These are phyloP conservation scores for Anthrax anthrax DNA, from an alignment of 2,888 invertebrate species.

Conservation along the genomic window DNA sequence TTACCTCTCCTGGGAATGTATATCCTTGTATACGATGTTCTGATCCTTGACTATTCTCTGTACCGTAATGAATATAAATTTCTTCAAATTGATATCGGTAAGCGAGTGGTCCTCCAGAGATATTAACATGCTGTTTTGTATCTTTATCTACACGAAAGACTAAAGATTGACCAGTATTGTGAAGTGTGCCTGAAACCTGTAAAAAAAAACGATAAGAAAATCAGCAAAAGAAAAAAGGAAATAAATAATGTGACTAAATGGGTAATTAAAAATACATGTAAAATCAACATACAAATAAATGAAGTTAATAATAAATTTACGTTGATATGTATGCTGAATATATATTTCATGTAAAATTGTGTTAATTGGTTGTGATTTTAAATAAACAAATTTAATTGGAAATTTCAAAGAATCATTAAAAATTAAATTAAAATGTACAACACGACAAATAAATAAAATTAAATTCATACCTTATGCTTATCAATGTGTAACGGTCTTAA, in stretches of 20 bases:
- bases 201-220: slow-evolving; percentile 4
- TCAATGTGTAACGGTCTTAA: slow-evolving; percentile 80
- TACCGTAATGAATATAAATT: slow-evolving; percentile 90
- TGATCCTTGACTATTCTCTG: slow-evolving; percentile 78
- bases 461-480: slow-evolving; percentile 76
- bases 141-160: slow-evolving; percentile 85
- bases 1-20: slow-evolving; percentile 94
- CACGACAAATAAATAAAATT: too few species aligned
- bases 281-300: too few species aligned
- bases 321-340: too few species aligned
- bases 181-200: slow-evolving; percentile 74
- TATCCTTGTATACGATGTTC: slow-evolving; percentile 93
- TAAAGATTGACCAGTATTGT: slow-evolving; percentile 89
- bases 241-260: too few species aligned
- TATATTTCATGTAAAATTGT: too few species aligned
- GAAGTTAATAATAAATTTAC: too few species aligned
- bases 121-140: slow-evolving; percentile 82
- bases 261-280: too few species aligned
- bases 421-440: too few species aligned
- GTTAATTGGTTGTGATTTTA: too few species aligned
- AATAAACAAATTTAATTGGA: too few species aligned
- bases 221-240: slow-evolving; percentile 3
- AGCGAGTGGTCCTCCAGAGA: slow-evolving; percentile 89
- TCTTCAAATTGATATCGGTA: slow-evolving; percentile 92
- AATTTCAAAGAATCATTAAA: too few species aligned